phyloP scores from a whole-genome alignment of 1,140 invertebrate genomes.

The Macrosteles quadrilineatus region DNA sequence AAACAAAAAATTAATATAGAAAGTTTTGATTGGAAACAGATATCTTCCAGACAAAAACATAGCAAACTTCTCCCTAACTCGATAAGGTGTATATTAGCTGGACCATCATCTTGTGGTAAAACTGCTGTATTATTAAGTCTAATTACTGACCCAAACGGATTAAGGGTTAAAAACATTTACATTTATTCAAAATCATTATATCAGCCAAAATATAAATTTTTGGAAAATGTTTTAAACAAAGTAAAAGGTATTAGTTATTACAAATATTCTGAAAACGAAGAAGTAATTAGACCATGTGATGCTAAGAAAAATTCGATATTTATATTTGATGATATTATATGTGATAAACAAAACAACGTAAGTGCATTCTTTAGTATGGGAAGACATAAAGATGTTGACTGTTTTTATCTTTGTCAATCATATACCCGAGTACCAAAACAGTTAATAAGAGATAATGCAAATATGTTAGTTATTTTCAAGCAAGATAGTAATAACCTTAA shows the following conservation, averaged over 20 bases:
- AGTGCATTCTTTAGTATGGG: constrained; percentile 49
- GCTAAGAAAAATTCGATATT: constrained; percentile 45
- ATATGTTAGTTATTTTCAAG: constrained; percentile 43
- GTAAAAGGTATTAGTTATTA: constrained; percentile 41
- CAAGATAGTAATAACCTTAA: constrained; percentile 21
- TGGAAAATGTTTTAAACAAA: constrained; percentile 37
- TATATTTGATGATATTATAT: constrained; percentile 51
- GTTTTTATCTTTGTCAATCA: constrained; percentile 50
- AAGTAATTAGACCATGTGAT: constrained; percentile 42
- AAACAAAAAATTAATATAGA: too few species aligned
- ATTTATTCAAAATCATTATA: constrained; percentile 44
- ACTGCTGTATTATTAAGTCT: constrained; percentile 47
- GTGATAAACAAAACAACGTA: constrained; percentile 48
- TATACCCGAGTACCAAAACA: constrained; percentile 49
- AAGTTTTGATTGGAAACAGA: neutral
- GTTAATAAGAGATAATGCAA: constrained; percentile 49
- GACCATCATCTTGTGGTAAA: constrained; percentile 47
- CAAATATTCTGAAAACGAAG: constrained; percentile 39
- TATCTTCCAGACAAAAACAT: constrained; percentile 32
- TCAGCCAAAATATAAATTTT: constrained; percentile 45
- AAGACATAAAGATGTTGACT: constrained; percentile 47
- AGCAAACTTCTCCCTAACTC: constrained; percentile 43
- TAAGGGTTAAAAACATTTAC: constrained; percentile 48
- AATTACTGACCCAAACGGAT: constrained; percentile 45
- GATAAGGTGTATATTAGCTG: constrained; percentile 43